Evolutionary conservation across 2,113 vertebrate species (phyloP), one percentile per base, ranked within the genome.

Genomic region (Phoxinus phoxinus): DNA sequence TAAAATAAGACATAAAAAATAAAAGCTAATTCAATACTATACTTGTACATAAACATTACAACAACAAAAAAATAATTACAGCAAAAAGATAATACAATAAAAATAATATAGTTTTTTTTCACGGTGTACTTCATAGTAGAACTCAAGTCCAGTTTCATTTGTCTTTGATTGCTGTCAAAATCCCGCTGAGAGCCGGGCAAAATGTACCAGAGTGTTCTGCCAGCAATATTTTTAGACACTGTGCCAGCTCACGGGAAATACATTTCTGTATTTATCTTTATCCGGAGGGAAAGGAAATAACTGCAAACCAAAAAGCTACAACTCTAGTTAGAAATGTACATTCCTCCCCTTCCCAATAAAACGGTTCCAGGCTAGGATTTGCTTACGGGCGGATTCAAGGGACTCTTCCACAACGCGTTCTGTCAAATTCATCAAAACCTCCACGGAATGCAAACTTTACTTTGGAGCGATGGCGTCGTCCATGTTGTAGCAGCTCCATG

Each of bases 371-470:
- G 75, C 76, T 80, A 4, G 32, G 32, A n/a, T 71, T 71, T 11
- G 35, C 35, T 41, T 61, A 79, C 53, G 56, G 12, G 32, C 6
- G 35, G 53, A 59, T 17, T 78, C 51, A 35, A 83, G 27, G 37
- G 17, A 27, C 63, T 58, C 48, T 53, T 59, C 53, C n/a, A 61
- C 56, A 69, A 77, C 78, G 81, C 61, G 76, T 84, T 83, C 82
- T 75, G 56, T 79, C 82, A 85, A 48, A 87, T 89, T 83, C 73
- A 83, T 72, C 27, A 32, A 86, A 85, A 69, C 71, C 71, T 86
- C 85, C 30, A 17, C 41, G 61, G 86, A 90, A 88, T 88, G 90
- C 84, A 84, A 91, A 88, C 90, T 89, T 90, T 91, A 90, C 85
- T 88, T 91, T 91, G 90, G 90, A 90, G 27, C 25, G 15, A 12